Conservation (phyloP, 2,888 invertebrate genomes). For the Adelphocoris suturalis region DNA sequence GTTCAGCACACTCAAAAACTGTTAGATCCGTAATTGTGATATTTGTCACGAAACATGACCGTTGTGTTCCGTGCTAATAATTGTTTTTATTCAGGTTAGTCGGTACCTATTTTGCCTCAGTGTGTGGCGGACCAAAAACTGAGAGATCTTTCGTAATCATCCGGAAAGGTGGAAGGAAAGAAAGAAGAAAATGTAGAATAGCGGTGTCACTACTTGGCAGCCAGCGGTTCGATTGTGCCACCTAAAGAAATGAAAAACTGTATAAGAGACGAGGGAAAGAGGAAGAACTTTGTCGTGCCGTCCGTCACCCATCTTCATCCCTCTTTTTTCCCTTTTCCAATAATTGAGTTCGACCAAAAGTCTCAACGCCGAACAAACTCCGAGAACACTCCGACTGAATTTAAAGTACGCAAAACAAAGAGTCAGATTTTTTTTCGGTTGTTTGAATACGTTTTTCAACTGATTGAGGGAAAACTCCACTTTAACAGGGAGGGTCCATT, state of each 20-base stretch:
- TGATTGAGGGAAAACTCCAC: not conserved
- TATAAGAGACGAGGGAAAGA: not conserved
- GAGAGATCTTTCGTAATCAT: not conserved
- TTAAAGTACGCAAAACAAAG: constrained; percentile 36
- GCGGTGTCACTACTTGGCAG: constrained; percentile 14
- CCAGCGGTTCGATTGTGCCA: constrained; percentile 35
- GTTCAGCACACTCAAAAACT: too few species aligned
- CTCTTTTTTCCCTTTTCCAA: constrained; percentile 20
- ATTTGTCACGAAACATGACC: too few species aligned
- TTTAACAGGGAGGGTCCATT: not conserved
- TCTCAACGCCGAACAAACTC: constrained; percentile 39
- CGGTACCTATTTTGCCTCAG: too few species aligned
- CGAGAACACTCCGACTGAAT: constrained; percentile 17
- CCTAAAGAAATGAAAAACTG: constrained; percentile 20
- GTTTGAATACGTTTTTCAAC: constrained; percentile 22
- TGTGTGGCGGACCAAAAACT: not conserved
- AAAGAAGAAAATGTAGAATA: constrained; percentile 2
- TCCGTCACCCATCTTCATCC: constrained; percentile 36
- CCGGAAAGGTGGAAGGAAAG: not conserved
- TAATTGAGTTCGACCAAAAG: constrained; percentile 42
- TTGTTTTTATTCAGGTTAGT: too few species aligned
- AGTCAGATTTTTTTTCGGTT: constrained; percentile 17
- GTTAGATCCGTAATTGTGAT: too few species aligned
- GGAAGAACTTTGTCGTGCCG: constrained; percentile 11
- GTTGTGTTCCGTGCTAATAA: too few species aligned